Base-by-base conservation (phyloP, 2,888 invertebrate species). In the Oscheius onirici region DNA sequence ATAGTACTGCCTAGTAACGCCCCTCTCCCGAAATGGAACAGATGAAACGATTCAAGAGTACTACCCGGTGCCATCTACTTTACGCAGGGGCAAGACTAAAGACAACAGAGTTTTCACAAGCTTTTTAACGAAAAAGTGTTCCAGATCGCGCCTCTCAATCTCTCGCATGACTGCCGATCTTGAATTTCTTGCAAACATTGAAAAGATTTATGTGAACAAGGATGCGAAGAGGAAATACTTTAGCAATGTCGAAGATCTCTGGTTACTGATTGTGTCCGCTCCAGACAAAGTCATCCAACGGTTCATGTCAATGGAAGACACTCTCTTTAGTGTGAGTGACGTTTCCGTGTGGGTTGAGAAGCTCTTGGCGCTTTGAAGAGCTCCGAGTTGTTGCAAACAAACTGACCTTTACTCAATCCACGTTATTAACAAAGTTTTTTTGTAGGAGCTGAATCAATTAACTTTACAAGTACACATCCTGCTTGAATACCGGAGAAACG, bases 401-500 rank as follows among this genome's bases (percentile, higher is more conserved):
- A 6, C 28, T 58, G 41, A 41, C 41, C 41, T 58, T 58, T 58
- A 58, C 17, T 41, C 58, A 41, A 41, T n/a, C 1, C 34, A 34
- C 11, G 40, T 46, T 24, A 13, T 73, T n/a, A n/a, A n/a, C n/a
- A n/a, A n/a, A n/a, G n/a, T n/a, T n/a, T n/a, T n/a, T n/a, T n/a
- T 76, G 20, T 52, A 80, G 80, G 78, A 80, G 40, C 71, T 80
- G 5, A 65, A 72, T 10, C 71, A 71, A 46, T 49, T 80, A 15
- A 78, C 80, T 10, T 70, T 80, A n/a, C 80, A 80, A 74, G 72
- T 80, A 1, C 77, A 77, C 49, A 75, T 80, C 34, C 67, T 72
- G 44, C 68, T 73, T 3, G 44, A 71, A 22, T 61, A 58, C 26
- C 74, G 71, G 44, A 51, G 44, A 46, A 79, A 79, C 46, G 79